phyloP scores from a whole-genome alignment of 2,888 invertebrate species.

The Chironomus riparius region DNA sequence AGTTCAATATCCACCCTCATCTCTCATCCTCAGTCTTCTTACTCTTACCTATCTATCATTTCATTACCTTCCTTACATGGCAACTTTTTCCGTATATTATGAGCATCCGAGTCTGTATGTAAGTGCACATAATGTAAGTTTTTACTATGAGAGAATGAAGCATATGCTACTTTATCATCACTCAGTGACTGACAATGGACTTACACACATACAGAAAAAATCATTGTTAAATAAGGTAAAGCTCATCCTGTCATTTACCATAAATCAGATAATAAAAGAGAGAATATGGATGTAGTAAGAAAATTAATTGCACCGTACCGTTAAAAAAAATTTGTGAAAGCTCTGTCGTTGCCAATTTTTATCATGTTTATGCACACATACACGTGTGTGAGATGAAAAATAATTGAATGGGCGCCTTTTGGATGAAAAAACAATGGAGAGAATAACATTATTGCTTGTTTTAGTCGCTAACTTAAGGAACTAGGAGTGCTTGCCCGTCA shows the following conservation, averaged over 20 bases:
- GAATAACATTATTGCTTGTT: not conserved
- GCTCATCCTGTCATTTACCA: conserved; percentile 1
- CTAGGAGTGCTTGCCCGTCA: no score
- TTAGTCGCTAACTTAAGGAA: not conserved
- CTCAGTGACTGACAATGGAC: not conserved
- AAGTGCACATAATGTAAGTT: no score
- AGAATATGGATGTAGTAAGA: not conserved
- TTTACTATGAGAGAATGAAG: no score
- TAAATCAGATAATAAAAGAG: not conserved
- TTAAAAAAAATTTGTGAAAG: not conserved
- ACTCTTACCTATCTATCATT: no score
- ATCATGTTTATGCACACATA: not conserved
- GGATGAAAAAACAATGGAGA: not conserved
- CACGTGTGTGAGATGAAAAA: no score
- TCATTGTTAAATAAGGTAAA: not conserved
- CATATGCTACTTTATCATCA: not conserved
- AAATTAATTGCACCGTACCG: not conserved
- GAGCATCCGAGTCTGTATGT: no score
- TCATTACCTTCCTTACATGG: no score
- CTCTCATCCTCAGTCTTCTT: no score
- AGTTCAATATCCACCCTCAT: no score
- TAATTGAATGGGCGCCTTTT: not conserved
- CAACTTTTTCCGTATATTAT: no score
- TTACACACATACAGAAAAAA: not conserved
- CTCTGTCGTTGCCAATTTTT: not conserved